Base-by-base conservation (phyloP, 2,797 vertebrate genomes). In the Prionace glauca region DNA sequence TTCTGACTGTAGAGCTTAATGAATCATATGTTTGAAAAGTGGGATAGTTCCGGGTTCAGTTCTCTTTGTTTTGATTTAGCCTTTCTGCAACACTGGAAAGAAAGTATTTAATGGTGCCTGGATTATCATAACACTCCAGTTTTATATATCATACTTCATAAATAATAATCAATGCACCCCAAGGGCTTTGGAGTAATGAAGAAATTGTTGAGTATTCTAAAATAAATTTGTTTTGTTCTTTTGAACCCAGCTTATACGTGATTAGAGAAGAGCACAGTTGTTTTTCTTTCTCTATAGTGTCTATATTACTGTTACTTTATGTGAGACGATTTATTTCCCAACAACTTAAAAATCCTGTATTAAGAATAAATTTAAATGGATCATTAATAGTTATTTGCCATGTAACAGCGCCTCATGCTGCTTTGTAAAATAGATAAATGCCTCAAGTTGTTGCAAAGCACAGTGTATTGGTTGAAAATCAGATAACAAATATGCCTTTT, bases 381-480 rank as follows among this genome's bases (percentile, higher is more conserved):
- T 94, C 93, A 95, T 95, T 94, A 94, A 94, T 72, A 94, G 32
- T 95, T 77, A 95, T 95, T 95, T 77, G 8, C 4, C 50, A 60
- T 77, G 71, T 50, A 77, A 56, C 18, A 77, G 45, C 71, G n/a
- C 45, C 16, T 74, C 41, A 56, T 95, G 45, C 45, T 74, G 36
- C 71, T 56, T 32, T 32, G 29, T 56, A 95, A 95, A 74, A n/a
- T 60, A 50, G 14, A 32, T 45, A 95, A 95, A 32, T 77, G 41
- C 41, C 93, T 77, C 41, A 77, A 60, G 67, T 8, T 50, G 24
- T 50, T 94, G 36, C 26, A 69, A 93, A 22, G 29, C 45, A 72
- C 45, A 95, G 71, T 77, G 71, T 16, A 56, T 56, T 56, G 26
- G 45, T 56, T 95, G 20, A 56, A 77, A 18, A 56, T 95, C 71